Base-by-base conservation (phyloP, 2,888 invertebrate species). In the Dusona sp. region DNA sequence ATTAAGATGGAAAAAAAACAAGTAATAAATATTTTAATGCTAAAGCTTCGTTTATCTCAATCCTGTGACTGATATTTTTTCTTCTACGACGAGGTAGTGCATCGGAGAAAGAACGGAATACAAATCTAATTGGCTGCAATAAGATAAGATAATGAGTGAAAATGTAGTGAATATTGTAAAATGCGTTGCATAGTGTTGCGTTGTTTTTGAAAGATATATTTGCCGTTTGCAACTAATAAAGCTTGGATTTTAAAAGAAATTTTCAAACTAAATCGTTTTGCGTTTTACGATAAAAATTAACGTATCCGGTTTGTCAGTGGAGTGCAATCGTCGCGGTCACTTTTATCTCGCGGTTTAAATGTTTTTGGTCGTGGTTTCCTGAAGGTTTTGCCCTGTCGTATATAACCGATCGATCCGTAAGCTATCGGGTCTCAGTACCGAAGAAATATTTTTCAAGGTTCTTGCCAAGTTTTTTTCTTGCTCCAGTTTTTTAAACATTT, bases 11-110 rank as follows among this genome's bases (percentile, higher is more conserved):
- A 67, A 74, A 73, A 79, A 54, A 79, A 90, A 90, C 84, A 85
- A 89, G 85, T 90, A 91, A 92, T 92, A 92, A 92, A 92, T 91
- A 91, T 91, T 91, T 92, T 90, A 91, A 91, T 91, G 90, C 89
- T 90, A 91, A 75, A 68, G 19, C n/a, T 16, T 65, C 51, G 38
- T 80, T 73, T 64, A 25, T 51, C 42, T 73, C 70, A 61, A 61
- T 75, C 3, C 16, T 57, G 45, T 16, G 7, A 29, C 16, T 29
- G 33, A 33, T 61, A 9, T 22, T 16, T 48, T 29, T 65, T n/a
- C 48, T 13, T n/a, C 11, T 33, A 8, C n/a, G 42, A 25, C 73
- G 22, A 74, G 51, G 29, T 64, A 16, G 38, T 22, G 38, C 38
- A 7, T 65, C 33, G 22, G 6, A 6, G 11, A 51, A 72, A 36